Percentiles rank a stretch among this genome's conserved stretches.
phyloP scores from a whole-genome alignment of 2,888 invertebrate genomes.

The Heliconius sara region DNA sequence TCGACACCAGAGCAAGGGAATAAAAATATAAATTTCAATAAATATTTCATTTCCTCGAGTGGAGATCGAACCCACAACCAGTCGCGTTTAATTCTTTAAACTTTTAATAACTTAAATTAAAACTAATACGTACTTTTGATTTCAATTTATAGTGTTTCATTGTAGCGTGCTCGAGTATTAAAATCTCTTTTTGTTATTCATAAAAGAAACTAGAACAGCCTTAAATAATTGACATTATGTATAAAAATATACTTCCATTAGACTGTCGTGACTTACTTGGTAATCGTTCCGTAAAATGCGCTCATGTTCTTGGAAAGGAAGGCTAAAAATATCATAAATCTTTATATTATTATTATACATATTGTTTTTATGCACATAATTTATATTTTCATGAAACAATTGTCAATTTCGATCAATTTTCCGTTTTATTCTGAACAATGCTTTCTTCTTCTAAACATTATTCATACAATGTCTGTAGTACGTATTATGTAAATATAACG shows the following conservation, averaged over 20 bases:
- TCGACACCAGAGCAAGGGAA: no score
- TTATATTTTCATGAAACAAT: background rate
- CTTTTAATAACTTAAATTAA: no score
- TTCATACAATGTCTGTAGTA: no score
- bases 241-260: slow-evolving; percentile 16
- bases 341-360: slow-evolving; percentile 1
- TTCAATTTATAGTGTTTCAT: background rate
- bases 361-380: background rate
- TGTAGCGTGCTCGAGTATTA: background rate
- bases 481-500: no score
- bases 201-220: slow-evolving; percentile 21
- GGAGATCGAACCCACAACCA: no score
- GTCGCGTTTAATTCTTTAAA: no score
- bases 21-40: no score
- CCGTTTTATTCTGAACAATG: background rate
- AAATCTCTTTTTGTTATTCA: slow-evolving; percentile 2
- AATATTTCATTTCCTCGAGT: no score
- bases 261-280: slow-evolving; percentile 22
- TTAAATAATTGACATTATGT: slow-evolving; percentile 25
- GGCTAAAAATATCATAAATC: slow-evolving; percentile 6
- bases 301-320: slow-evolving; percentile 6
- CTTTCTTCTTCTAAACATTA: no score
- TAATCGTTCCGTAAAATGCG: slow-evolving; percentile 24
- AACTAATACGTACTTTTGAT: background rate
- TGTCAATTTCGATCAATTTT: background rate